Evolutionary conservation across 2,888 invertebrate genomes (phyloP).

Genomic region (Brachyptera risi): DNA sequence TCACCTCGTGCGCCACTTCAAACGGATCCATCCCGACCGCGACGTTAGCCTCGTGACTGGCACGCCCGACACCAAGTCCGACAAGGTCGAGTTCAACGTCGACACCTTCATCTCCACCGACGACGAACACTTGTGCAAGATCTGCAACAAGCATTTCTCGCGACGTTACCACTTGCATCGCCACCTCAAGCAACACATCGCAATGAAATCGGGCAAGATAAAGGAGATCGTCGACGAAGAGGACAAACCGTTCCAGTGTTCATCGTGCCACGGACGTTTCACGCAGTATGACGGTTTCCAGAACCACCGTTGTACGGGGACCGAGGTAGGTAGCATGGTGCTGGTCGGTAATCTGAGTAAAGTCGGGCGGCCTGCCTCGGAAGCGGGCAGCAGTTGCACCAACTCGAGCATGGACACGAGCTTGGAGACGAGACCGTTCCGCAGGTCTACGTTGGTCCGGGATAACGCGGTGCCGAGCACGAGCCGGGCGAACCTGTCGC

Average conservation of each 20-base stretch:
- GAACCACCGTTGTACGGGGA: conserved; percentile 23
- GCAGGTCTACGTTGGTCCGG: not conserved
- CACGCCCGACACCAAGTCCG: not conserved
- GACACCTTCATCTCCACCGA: conserved; percentile 13
- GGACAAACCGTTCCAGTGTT: conserved; percentile 25
- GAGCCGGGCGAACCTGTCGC: not conserved
- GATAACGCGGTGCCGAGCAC: not conserved
- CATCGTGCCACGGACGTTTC: conserved; percentile 27
- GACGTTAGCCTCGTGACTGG: conserved; percentile 7
- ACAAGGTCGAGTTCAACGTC: conserved; percentile 5
- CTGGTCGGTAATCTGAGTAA: not conserved
- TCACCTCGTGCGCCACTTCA: conserved; percentile 36
- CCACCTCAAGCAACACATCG: conserved; percentile 35
- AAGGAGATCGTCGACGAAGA: not conserved
- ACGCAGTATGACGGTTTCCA: conserved; percentile 23
- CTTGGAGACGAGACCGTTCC: no score
- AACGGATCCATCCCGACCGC: conserved; percentile 34
- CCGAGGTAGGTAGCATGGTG: conserved; percentile 17
- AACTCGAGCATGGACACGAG: no score
- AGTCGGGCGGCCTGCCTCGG: not conserved
- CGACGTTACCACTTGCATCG: conserved; percentile 37
- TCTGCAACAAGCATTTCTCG: conserved; percentile 36
- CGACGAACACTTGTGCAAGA: conserved; percentile 32
- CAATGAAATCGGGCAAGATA: conserved; percentile 12
- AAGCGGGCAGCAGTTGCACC: no score